Percentiles rank a stretch among this genome's conserved stretches.
Evolutionary conservation across 1,140 invertebrate species (phyloP).

Genomic region (Eumaeus atala): DNA sequence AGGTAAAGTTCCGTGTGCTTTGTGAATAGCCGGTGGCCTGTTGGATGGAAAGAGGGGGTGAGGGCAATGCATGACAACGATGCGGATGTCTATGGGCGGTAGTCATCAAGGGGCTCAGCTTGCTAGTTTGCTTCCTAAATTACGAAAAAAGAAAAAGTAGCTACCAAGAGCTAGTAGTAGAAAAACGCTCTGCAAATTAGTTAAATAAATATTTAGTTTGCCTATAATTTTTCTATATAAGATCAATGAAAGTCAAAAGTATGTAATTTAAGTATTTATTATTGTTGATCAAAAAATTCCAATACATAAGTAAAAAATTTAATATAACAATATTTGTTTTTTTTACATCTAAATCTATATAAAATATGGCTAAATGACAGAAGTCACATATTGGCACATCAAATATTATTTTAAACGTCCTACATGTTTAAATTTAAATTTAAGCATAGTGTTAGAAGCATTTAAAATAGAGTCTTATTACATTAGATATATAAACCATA

Average conservation of each 20-base stretch:
- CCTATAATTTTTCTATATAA: too few relatives aligned
- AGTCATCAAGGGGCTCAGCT: too few relatives aligned
- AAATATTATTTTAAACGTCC: slow-evolving; percentile 42
- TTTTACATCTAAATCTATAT: slow-evolving; percentile 57
- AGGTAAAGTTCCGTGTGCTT: too few relatives aligned
- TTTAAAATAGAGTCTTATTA: slow-evolving; percentile 31
- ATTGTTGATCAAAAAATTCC: slow-evolving; percentile 38
- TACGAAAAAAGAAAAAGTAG: too few relatives aligned
- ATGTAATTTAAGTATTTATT: slow-evolving; percentile 41
- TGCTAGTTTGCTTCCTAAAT: too few relatives aligned
- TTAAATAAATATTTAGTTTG: neutral
- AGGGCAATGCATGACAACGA: too few relatives aligned
- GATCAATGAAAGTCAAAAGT: slow-evolving; percentile 17
- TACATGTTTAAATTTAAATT: slow-evolving; percentile 36
- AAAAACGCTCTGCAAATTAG: too few relatives aligned
- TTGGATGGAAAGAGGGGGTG: too few relatives aligned
- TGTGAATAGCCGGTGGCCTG: too few relatives aligned
- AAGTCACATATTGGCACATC: slow-evolving; percentile 65
- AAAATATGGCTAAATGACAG: slow-evolving; percentile 65
- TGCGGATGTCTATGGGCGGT: too few relatives aligned
- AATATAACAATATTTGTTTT: slow-evolving; percentile 57
- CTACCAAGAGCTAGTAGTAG: too few relatives aligned
- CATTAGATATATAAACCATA: slow-evolving; percentile 57
- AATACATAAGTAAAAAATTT: slow-evolving; percentile 58
- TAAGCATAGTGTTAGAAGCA: slow-evolving; percentile 35